Percentiles rank a stretch among this genome's conserved stretches.
phyloP scores from a whole-genome alignment of 1,140 invertebrate genomes.

The Caerostris darwini region DNA sequence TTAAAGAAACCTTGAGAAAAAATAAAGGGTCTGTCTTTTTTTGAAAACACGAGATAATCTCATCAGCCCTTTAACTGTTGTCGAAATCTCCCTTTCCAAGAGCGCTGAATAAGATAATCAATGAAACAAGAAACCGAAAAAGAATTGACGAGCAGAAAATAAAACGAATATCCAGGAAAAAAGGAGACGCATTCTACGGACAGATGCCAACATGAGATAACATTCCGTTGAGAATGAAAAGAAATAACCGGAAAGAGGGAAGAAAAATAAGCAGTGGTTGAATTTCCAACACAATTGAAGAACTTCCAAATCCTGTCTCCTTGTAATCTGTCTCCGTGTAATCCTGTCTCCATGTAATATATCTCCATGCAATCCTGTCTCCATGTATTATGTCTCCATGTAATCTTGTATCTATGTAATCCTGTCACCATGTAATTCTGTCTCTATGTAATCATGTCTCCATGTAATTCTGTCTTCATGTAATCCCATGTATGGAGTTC shows the following conservation, averaged over 20 bases:
- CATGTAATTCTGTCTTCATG: no score
- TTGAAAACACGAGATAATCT: neutral
- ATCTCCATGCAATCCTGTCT: no score
- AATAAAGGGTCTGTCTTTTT: no score
- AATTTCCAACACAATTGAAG: constrained; percentile 60
- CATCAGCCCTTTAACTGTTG: neutral
- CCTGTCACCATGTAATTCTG: no score
- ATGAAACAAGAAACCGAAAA: neutral
- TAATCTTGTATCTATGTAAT: no score
- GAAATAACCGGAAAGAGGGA: constrained; percentile 48
- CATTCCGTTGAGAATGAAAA: constrained; percentile 51
- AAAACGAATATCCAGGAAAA: constrained; percentile 31
- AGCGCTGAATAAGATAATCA: neutral
- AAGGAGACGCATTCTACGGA: constrained; percentile 17
- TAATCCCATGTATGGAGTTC: no score
- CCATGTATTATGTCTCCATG: no score
- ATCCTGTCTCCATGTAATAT: no score
- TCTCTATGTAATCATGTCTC: no score
- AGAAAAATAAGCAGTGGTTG: constrained; percentile 45
- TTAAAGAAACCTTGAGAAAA: no score
- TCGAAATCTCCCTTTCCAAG: neutral
- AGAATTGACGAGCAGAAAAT: neutral
- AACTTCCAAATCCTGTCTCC: constrained; percentile 54
- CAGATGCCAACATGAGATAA: constrained; percentile 28
- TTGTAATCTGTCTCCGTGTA: no score